These are phyloP conservation scores for Harpagoxenus sublaevis DNA, from an alignment of 2,888 invertebrate genomes.

Conservation along the genomic window DNA sequence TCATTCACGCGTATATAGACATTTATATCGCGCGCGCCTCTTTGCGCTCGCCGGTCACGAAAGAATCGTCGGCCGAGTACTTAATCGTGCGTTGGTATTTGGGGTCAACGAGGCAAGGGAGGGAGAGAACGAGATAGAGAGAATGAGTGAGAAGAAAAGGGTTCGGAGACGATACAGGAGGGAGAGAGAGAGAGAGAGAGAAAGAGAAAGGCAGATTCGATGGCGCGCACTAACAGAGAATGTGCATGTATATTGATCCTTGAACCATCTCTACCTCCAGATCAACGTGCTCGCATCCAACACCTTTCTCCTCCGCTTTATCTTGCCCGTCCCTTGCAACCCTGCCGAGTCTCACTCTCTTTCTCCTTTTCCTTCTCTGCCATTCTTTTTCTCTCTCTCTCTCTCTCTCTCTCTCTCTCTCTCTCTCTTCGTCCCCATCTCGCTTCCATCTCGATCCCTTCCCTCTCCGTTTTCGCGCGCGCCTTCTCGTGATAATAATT, in stretches of 20 bases:
- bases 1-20: slow-evolving; percentile 63
- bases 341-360: slow-evolving; percentile 14
- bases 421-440: background rate
- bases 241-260: slow-evolving; percentile 71
- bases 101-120: slow-evolving; percentile 77
- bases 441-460: slow-evolving; percentile 24
- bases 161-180: slow-evolving; percentile 9
- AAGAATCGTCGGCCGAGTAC: slow-evolving; percentile 74
- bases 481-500: slow-evolving; percentile 73
- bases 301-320: slow-evolving; percentile 76
- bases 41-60: slow-evolving; percentile 65
- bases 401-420: slow-evolving; percentile 22
- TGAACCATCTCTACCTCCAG: slow-evolving; percentile 74
- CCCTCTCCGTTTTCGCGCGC: slow-evolving; percentile 38
- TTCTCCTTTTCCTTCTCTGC: background rate
- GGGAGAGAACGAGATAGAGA: slow-evolving; percentile 57
- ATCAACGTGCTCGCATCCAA: slow-evolving; percentile 73
- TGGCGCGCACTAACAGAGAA: slow-evolving; percentile 50
- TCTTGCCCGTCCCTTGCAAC: slow-evolving; percentile 45
- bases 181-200: slow-evolving; percentile 50
- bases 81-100: slow-evolving; percentile 80
- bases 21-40: slow-evolving; percentile 64
- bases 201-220: slow-evolving; percentile 65
- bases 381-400: background rate
- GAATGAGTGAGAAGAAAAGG: slow-evolving; percentile 42